A percentile compares a stretch with the other conserved stretches of the same genome.
phyloP scores from a whole-genome alignment of 2,888 invertebrate species.

The Cancer borealis region DNA sequence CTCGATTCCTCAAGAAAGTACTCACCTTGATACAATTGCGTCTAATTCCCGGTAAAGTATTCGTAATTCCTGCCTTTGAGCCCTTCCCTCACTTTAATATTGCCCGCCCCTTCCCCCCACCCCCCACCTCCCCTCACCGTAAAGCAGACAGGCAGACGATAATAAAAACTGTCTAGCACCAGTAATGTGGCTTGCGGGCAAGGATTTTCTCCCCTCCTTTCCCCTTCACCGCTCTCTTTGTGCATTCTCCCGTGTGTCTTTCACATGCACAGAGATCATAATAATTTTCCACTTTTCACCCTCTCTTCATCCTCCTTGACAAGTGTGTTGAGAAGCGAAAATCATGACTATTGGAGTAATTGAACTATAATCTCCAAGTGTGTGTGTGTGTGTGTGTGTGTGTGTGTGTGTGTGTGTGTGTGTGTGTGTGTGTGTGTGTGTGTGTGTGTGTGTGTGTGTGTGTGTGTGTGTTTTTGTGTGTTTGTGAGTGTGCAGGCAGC shows the following conservation, averaged over 20 bases:
- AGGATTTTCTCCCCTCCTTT: not conserved
- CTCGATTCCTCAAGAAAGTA: not conserved
- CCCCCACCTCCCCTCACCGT: not conserved
- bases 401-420: conserved; percentile 5
- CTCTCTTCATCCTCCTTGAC: not conserved
- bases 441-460: not conserved
- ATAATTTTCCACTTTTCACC: not conserved
- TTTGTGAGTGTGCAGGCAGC: not conserved
- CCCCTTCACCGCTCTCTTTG: not conserved
- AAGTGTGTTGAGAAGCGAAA: not conserved
- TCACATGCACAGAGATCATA: not conserved
- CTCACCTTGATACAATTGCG: not conserved
- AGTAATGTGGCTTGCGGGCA: conserved; percentile 16
- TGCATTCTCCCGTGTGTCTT: not conserved
- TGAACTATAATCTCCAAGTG: not conserved
- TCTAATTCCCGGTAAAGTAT: not conserved
- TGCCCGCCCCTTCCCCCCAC: not conserved
- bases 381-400: conserved; percentile 3
- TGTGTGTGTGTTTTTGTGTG: no score
- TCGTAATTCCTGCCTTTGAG: not conserved
- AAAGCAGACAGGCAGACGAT: conserved; percentile 23
- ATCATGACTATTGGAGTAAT: not conserved
- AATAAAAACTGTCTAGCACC: conserved; percentile 48
- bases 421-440: conserved; percentile 19
- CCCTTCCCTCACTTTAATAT: not conserved